Evolutionary conservation across 1,140 invertebrate genomes (phyloP), one percentile per base, ranked within the genome.

Genomic region (Heliconius hermathena): DNA sequence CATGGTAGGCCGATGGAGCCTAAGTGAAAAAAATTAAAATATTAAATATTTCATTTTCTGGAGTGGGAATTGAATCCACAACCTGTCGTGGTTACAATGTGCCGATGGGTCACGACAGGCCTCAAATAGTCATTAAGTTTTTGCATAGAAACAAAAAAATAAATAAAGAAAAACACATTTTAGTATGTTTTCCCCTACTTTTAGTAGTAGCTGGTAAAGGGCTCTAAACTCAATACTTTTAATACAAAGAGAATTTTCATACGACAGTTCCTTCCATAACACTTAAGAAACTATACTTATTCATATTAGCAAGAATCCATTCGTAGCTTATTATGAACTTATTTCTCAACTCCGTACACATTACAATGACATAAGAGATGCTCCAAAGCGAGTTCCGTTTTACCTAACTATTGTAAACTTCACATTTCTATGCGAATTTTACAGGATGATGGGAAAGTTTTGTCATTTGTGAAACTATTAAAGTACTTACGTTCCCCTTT

Each of bases 301-400:
- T 9, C 57, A 60, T 11, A 60, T 60, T 60, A 60, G 9, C 57
- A 20, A 36, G 33, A 71, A 71, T 71, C 70, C 29, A 76, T 20
- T 83, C 54, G 74, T 60, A 8, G 41, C 29, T 77, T 22, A 72
- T 77, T 77, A 77, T 46, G 46, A 77, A 77, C 66, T 77, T 72
- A 77, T 77, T 72, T 41, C 26, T 33, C 41, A 71, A 77, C 76
- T 77, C 26, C 33, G 66, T 71, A 77, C 76, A 77, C 76, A 72
- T 71, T 77, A 72, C 76, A 72, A 72, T 77, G 76, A 71, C 76
- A 77, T 77, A 77, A 77, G 70, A 71, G 70, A 70, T 77, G 11
- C 66, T 72, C 29, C 22, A 26, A 52, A 72, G 38, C 76, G 26
- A 71, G 66, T 71, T 77, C 70, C 76, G 76, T 77, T 77, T 77